phyloP scores from a whole-genome alignment of 2,888 invertebrate species.

The Drosophila yooni region DNA sequence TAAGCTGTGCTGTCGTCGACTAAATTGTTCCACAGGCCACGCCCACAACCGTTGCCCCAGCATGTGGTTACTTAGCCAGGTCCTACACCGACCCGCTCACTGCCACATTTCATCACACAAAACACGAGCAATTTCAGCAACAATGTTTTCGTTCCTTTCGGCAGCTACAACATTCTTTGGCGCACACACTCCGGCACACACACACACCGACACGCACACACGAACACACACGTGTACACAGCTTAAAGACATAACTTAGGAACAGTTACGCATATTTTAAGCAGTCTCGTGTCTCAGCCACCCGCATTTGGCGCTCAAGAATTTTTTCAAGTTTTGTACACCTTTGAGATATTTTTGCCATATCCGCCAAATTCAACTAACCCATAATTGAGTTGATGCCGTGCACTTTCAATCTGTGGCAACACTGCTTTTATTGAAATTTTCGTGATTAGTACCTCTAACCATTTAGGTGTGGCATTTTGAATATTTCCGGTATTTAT shows the following conservation, averaged over 20 bases:
- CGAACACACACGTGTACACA: not conserved
- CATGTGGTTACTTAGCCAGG: slow-evolving; percentile 30
- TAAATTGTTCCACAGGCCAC: slow-evolving; percentile 13
- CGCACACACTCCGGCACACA: slow-evolving; percentile 10
- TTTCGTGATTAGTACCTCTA: not conserved
- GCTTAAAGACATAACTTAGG: slow-evolving; percentile 61
- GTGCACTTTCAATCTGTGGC: slow-evolving; percentile 17
- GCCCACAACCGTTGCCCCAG: slow-evolving; percentile 10
- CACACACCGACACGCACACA: not conserved
- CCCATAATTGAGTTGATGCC: slow-evolving; percentile 19
- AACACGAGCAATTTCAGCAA: slow-evolving; percentile 51
- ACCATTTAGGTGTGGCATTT: slow-evolving; percentile 31
- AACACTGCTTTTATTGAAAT: not conserved
- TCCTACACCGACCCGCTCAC: not conserved
- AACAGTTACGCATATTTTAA: slow-evolving; percentile 56
- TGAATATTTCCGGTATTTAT: slow-evolving; percentile 47
- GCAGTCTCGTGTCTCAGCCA: slow-evolving; percentile 20
- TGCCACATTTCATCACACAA: slow-evolving; percentile 38
- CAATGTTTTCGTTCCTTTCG: slow-evolving; percentile 53
- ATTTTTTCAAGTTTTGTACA: slow-evolving; percentile 25
- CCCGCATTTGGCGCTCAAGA: slow-evolving; percentile 5
- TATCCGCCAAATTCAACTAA: slow-evolving; percentile 4
- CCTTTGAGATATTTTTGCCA: slow-evolving; percentile 27
- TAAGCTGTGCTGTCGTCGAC: slow-evolving; percentile 33
- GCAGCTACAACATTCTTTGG: slow-evolving; percentile 41